Base-by-base conservation (phyloP, 2,888 invertebrate species). In the Cecidostiba fungosa region DNA sequence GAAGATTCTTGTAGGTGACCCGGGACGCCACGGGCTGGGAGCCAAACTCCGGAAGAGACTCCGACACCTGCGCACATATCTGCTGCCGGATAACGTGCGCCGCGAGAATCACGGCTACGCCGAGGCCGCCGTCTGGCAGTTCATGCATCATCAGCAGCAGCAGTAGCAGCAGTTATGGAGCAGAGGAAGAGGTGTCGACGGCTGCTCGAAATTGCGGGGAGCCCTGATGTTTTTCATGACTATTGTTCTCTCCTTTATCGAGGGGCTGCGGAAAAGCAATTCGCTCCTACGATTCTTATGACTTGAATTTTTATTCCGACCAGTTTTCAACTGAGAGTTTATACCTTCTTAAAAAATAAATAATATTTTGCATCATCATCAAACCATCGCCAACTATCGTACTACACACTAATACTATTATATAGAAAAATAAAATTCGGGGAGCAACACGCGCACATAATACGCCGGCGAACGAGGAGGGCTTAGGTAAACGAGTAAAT, bases 1-100 rank as follows among this genome's bases (percentile, higher is more conserved):
- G 1, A 90, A 94, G 92, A 93, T 96, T 50, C 90, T 95, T 50
- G 93, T 96, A 62, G 95, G 95, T 0, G 96, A 96, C 90, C 96
- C 96, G 0, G 96, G 95, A 0, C 92, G 95, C 43, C 95, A 95
- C 89, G 95, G 94, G 0, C 89, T 95, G 80, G 94, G 94, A 0
- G 90, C 90, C 0, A 90, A 89, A 72, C 91, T 94, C 66, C 92
- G 92, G 1, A 88, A 90, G 19, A 91, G 92, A 54, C 92, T 95
- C 91, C 89, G 89, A 0, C 90, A 93, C 0, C 85, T 95, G 1
- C 93, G 94, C 0, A 93, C 91, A 16, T 95, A 95, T 89, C 88
- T 90, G 5, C 89, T 95, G 12, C 93, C 94, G 0, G 89, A 92
- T 26, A 94, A 94, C 85, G 93, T 92, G 66, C 94, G 94, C 62